Percentiles rank a stretch among this genome's conserved stretches.
phyloP scores from a whole-genome alignment of 2,113 vertebrate genomes.

The Antechinus flavipes region DNA sequence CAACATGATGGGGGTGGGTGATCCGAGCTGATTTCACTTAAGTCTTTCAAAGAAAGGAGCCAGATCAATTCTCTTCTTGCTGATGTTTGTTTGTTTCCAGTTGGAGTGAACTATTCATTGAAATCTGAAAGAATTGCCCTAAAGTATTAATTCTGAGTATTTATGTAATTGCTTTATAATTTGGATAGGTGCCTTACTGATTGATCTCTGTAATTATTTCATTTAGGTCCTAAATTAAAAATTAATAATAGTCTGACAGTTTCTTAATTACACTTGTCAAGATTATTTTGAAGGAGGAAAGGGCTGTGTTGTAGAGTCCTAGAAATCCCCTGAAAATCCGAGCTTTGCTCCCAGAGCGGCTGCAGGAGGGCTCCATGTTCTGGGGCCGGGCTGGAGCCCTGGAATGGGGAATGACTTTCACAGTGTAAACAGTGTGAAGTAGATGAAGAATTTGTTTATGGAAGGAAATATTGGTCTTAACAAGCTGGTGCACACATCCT shows the following conservation, averaged over 20 bases:
- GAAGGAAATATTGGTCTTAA: conserved; percentile 80
- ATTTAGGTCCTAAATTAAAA: conserved; percentile 89
- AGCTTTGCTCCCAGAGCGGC: conserved; percentile 52
- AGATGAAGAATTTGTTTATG: conserved; percentile 82
- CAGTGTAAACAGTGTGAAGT: conserved; percentile 80
- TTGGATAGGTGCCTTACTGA: conserved; percentile 87
- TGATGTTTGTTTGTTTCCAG: conserved; percentile 52
- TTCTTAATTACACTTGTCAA: conserved; percentile 88
- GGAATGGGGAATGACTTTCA: conserved; percentile 75
- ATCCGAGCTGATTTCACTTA: conserved; percentile 49
- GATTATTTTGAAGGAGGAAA: conserved; percentile 86
- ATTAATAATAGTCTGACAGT: conserved; percentile 88
- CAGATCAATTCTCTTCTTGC: conserved; percentile 30
- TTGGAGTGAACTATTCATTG: conserved; percentile 47
- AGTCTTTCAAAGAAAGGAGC: conserved; percentile 41
- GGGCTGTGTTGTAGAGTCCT: conserved; percentile 81
- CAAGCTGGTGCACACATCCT: conserved; percentile 78
- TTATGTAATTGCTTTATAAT: conserved; percentile 85
- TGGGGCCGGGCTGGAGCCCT: conserved; percentile 62
- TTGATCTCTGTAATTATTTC: conserved; percentile 90
- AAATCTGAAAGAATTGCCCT: conserved; percentile 73
- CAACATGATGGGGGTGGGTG: conserved; percentile 44
- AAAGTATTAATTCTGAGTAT: conserved; percentile 84
- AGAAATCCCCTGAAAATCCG: conserved; percentile 75
- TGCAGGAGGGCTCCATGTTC: conserved; percentile 37